These are phyloP conservation scores for Eurois occulta DNA, from an alignment of 2,888 invertebrate genomes.

Conservation along the genomic window DNA sequence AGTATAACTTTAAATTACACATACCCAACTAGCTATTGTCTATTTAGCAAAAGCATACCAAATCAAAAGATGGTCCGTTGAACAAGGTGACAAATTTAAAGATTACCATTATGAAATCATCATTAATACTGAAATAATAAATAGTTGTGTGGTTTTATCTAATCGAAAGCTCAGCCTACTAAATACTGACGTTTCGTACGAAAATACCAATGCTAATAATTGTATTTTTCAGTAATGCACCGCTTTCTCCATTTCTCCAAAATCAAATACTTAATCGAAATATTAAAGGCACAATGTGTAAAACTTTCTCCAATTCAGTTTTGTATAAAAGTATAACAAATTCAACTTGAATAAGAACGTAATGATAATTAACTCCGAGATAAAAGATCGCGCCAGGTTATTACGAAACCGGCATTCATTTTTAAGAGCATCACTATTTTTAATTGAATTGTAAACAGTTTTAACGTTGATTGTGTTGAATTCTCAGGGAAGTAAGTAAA, in stretches of 20 bases:
- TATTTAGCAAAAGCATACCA: not conserved
- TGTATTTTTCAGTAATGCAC: not conserved
- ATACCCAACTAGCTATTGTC: not conserved
- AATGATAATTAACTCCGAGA: constrained; percentile 73
- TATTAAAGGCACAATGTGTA: constrained; percentile 26
- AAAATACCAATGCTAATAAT: not conserved
- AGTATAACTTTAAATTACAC: not conserved
- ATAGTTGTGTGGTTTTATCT: not conserved
- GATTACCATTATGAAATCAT: not conserved
- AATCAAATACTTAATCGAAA: constrained; percentile 9
- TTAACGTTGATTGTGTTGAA: constrained; percentile 57
- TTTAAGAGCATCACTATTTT: constrained; percentile 61
- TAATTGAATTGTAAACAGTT: constrained; percentile 66
- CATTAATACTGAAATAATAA: not conserved
- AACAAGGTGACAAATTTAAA: not conserved
- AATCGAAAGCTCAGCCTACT: not conserved
- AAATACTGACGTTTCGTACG: not conserved
- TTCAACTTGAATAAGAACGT: constrained; percentile 72
- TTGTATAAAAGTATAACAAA: constrained; percentile 56
- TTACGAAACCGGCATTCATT: constrained; percentile 67
- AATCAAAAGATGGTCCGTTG: not conserved
- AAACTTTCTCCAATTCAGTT: constrained; percentile 61
- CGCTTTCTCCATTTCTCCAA: not conserved
- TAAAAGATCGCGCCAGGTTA: constrained; percentile 64
- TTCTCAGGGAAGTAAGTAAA: constrained; percentile 80